phyloP scores from a whole-genome alignment of 2,113 vertebrate genomes.

The Dasypus novemcinctus region DNA sequence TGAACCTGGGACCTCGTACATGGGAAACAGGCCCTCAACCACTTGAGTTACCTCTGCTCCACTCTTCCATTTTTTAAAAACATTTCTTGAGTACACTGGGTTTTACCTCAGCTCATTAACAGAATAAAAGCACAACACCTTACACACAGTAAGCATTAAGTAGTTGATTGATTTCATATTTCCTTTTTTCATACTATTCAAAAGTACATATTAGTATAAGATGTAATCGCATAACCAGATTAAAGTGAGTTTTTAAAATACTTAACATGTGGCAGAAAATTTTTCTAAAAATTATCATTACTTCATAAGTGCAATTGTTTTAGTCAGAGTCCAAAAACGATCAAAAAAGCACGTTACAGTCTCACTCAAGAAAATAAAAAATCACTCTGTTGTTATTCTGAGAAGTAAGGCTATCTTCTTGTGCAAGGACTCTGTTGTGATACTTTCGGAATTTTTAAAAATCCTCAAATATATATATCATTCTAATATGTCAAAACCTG shows the following conservation, averaged over 20 bases:
- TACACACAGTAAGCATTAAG: background rate
- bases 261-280: background rate
- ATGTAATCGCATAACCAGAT: background rate
- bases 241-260: slow-evolving; percentile 46
- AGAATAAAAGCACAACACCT: slow-evolving; percentile 26
- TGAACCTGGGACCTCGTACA: too few relatives aligned
- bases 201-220: slow-evolving; percentile 43
- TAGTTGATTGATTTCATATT: background rate
- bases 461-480: background rate
- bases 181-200: slow-evolving; percentile 34
- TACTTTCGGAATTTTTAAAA: background rate
- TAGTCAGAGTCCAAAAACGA: background rate
- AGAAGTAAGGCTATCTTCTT: background rate
- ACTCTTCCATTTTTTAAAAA: background rate
- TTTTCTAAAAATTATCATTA: background rate
- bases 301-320: background rate
- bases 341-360: background rate
- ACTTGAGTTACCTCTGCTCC: too few relatives aligned
- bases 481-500: background rate
- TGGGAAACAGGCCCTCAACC: too few relatives aligned
- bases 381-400: background rate
- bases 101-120: background rate
- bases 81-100: background rate
- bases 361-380: slow-evolving; percentile 27
- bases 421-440: background rate